Percentiles rank a stretch among this genome's conserved stretches.
phyloP scores from a whole-genome alignment of 2,113 vertebrate genomes.

The Phyllostomus discolor region DNA sequence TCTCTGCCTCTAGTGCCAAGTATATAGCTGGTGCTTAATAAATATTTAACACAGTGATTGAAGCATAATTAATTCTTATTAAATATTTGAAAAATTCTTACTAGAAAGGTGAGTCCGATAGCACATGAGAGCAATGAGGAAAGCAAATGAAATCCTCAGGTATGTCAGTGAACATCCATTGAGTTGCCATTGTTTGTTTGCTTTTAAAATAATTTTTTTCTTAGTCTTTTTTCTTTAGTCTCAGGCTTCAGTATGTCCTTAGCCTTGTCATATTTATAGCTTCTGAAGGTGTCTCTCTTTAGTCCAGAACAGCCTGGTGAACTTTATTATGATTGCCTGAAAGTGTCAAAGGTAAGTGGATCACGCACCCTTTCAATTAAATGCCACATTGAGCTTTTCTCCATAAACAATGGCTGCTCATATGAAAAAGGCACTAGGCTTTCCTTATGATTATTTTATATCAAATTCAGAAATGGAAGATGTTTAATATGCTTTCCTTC shows the following conservation, averaged over 20 bases:
- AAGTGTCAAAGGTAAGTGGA: neutral
- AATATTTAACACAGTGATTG: neutral
- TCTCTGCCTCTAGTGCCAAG: neutral
- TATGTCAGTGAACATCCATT: neutral
- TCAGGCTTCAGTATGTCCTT: neutral
- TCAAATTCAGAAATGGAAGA: neutral
- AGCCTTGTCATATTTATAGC: neutral
- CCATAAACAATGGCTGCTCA: neutral
- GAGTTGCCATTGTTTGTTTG: neutral
- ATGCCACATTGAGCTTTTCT: neutral
- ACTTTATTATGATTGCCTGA: neutral
- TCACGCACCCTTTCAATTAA: neutral
- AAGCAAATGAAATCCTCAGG: neutral
- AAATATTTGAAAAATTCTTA: neutral
- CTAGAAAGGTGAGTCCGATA: neutral
- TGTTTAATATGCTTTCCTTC: neutral
- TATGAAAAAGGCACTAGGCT: neutral
- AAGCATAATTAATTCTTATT: neutral
- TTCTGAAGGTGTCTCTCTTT: neutral
- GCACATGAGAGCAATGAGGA: neutral
- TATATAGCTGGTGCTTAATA: too few relatives aligned
- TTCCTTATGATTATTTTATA: neutral
- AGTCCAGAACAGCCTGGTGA: neutral
- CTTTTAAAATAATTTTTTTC: neutral
- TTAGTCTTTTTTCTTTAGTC: neutral